phyloP scores from a whole-genome alignment of 2,797 vertebrate genomes.

The Macropus fuliginosus region DNA sequence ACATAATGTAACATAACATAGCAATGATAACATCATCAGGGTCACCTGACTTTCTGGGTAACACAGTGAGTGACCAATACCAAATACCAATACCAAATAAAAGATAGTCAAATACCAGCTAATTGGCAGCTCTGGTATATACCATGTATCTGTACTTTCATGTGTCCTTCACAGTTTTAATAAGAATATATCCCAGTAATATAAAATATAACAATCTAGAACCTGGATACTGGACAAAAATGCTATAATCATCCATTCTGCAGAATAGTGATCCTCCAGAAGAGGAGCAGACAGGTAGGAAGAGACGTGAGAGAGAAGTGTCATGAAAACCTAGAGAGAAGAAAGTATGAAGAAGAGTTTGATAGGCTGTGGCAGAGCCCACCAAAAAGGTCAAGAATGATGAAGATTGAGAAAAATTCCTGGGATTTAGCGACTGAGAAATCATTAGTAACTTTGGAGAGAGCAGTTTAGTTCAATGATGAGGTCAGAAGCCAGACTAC shows the following conservation, averaged over 20 bases:
- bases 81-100: too few species aligned
- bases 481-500: background rate
- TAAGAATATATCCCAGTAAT: background rate
- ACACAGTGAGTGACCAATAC: background rate
- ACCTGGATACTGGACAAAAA: background rate
- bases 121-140: background rate
- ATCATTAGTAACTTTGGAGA: background rate
- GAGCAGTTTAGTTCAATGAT: background rate
- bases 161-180: background rate
- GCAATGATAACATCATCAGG: background rate
- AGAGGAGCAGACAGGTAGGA: background rate
- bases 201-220: background rate
- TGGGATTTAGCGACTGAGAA: background rate
- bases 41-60: background rate
- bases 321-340: background rate
- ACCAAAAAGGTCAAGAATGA: background rate
- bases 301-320: background rate
- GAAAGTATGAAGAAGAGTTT: background rate
- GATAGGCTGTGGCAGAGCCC: background rate
- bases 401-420: background rate
- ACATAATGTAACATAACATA: too few species aligned
- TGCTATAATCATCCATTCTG: background rate
- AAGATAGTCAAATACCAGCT: background rate
- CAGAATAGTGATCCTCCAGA: background rate
- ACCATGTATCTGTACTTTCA: background rate